These are phyloP conservation scores for Pristionchus entomophagus DNA, from an alignment of 2,888 invertebrate species.

Conservation along the genomic window DNA sequence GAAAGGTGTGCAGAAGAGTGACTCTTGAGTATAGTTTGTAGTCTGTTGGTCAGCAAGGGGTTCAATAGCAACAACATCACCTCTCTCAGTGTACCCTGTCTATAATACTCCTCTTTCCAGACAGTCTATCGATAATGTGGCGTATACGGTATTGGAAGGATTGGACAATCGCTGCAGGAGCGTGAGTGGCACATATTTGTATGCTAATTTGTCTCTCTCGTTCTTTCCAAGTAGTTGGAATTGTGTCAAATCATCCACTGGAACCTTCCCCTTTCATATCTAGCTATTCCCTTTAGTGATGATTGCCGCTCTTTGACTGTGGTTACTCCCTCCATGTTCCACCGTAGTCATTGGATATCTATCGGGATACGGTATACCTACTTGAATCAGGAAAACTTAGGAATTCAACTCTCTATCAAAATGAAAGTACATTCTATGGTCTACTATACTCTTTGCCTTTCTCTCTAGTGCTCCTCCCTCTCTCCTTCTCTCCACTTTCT, in stretches of 20 bases:
- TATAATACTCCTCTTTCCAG: neutral
- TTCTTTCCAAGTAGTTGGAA: neutral
- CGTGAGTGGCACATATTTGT: constrained; percentile 31
- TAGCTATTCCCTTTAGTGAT: too few relatives aligned
- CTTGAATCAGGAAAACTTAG: too few relatives aligned
- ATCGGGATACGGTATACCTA: too few relatives aligned
- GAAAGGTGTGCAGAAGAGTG: neutral
- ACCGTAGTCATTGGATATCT: too few relatives aligned
- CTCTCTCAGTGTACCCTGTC: neutral
- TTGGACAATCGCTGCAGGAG: constrained; percentile 29
- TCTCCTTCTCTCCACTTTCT: neutral
- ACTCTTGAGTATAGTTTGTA: neutral
- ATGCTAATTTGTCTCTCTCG: neutral
- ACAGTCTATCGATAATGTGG: constrained; percentile 43
- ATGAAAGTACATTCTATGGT: too few relatives aligned
- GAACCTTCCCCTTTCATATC: neutral
- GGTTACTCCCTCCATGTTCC: too few relatives aligned
- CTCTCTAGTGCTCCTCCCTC: too few relatives aligned
- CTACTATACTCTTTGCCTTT: too few relatives aligned
- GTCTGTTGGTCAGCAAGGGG: neutral
- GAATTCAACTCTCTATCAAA: too few relatives aligned
- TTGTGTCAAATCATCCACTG: neutral
- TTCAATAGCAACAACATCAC: neutral
- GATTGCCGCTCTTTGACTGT: too few relatives aligned
- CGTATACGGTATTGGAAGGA: constrained; percentile 47